Evolutionary conservation across 2,113 vertebrate genomes (phyloP).

Genomic region (Panthera leo): DNA sequence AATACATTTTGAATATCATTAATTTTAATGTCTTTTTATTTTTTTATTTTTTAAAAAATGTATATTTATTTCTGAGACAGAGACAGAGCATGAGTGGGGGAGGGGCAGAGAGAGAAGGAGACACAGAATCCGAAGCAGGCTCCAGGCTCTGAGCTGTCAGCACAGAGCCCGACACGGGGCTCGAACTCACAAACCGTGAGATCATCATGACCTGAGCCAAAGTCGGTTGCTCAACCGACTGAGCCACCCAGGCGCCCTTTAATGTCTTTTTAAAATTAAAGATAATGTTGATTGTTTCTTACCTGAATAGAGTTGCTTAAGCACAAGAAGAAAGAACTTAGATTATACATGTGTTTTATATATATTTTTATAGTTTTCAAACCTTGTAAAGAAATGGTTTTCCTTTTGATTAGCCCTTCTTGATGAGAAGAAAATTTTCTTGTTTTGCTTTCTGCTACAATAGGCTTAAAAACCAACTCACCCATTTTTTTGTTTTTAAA

Average conservation of each 20-base stretch:
- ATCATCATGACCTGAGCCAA: no score
- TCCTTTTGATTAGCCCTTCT: slow-evolving; percentile 28
- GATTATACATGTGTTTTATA: not conserved
- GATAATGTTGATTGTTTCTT: not conserved
- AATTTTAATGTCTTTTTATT: not conserved
- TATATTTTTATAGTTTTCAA: not conserved
- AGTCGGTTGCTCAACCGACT: no score
- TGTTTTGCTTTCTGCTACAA: not conserved
- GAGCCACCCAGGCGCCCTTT: not conserved
- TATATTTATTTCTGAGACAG: no score
- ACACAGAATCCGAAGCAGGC: no score
- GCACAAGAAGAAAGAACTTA: not conserved
- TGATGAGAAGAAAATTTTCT: not conserved
- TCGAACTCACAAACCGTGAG: no score
- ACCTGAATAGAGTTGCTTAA: not conserved
- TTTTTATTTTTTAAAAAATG: not conserved
- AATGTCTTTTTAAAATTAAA: not conserved
- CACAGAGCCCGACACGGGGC: no score
- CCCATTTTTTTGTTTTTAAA: not conserved
- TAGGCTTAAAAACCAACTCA: slow-evolving; percentile 20
- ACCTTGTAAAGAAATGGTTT: not conserved
- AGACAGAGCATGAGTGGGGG: no score
- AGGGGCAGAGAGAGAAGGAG: no score
- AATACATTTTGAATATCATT: not conserved
- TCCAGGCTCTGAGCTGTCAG: no score